These are phyloP conservation scores for Troides aeacus DNA, from an alignment of 2,888 invertebrate species.

Conservation along the genomic window DNA sequence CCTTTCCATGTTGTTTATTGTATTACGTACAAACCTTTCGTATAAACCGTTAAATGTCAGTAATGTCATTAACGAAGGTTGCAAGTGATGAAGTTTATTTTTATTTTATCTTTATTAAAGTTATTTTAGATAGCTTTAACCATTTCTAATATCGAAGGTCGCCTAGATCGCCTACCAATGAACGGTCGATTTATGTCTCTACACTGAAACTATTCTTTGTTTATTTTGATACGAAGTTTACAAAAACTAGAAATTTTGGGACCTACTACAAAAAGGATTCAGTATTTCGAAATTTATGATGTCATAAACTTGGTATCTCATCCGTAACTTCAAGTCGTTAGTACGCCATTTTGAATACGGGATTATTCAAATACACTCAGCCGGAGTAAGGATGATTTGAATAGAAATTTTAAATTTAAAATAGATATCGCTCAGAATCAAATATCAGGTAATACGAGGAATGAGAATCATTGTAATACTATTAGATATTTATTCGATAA, in stretches of 20 bases:
- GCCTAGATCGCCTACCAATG: no score
- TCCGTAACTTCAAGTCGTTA: slow-evolving; percentile 13
- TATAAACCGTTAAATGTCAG: neutral
- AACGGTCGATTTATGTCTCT: neutral
- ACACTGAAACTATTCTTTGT: neutral
- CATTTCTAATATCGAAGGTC: no score
- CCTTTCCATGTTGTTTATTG: no score
- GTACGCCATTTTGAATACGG: slow-evolving; percentile 18
- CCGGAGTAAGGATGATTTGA: slow-evolving; percentile 12
- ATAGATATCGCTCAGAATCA: slow-evolving; percentile 7
- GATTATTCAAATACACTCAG: slow-evolving; percentile 22
- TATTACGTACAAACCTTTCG: neutral
- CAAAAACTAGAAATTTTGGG: no score
- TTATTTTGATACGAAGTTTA: no score
- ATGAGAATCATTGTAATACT: neutral
- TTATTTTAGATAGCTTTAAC: neutral
- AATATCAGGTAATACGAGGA: neutral
- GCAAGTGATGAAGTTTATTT: no score
- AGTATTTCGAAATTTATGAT: neutral
- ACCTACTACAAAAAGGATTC: no score
- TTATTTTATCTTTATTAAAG: neutral
- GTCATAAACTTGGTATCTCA: neutral
- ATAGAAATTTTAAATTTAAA: slow-evolving; percentile 20
- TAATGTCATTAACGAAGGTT: neutral
- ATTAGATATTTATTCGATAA: neutral